These are phyloP conservation scores for Gulo gulo DNA, from an alignment of 2,113 vertebrate species.

Conservation along the genomic window DNA sequence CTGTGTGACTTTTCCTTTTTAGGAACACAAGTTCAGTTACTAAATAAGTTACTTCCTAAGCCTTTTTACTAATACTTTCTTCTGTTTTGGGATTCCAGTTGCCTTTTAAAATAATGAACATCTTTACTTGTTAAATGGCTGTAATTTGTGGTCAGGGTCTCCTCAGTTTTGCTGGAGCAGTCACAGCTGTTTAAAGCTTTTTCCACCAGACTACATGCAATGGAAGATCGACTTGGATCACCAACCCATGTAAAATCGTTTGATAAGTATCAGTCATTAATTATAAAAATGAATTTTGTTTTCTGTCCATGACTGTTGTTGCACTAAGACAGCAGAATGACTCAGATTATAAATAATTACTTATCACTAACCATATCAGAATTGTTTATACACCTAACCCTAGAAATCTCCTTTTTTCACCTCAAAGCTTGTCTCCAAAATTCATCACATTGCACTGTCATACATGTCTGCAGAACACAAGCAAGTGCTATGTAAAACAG, in stretches of 20 bases:
- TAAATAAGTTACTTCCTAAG: not conserved
- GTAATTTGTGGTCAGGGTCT: not conserved
- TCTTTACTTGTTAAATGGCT: conserved; percentile 6
- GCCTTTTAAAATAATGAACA: not conserved
- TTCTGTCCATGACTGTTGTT: not conserved
- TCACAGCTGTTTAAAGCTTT: not conserved
- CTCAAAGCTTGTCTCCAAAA: not conserved
- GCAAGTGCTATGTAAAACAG: not conserved
- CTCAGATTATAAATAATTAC: not conserved
- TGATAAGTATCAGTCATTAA: not conserved
- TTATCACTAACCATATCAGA: not conserved
- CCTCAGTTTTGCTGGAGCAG: not conserved
- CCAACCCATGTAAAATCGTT: not conserved
- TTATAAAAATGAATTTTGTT: not conserved
- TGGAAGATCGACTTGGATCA: not conserved
- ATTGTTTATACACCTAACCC: not conserved
- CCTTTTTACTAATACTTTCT: not conserved
- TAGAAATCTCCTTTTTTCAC: not conserved
- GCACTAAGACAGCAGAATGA: not conserved
- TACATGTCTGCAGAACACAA: not conserved
- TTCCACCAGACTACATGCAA: not conserved
- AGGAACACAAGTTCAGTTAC: not conserved
- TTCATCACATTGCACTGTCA: not conserved
- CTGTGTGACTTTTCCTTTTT: not conserved
- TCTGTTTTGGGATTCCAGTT: not conserved